phyloP scores from a whole-genome alignment of 2,797 vertebrate species.

The Dipus sagitta region DNA sequence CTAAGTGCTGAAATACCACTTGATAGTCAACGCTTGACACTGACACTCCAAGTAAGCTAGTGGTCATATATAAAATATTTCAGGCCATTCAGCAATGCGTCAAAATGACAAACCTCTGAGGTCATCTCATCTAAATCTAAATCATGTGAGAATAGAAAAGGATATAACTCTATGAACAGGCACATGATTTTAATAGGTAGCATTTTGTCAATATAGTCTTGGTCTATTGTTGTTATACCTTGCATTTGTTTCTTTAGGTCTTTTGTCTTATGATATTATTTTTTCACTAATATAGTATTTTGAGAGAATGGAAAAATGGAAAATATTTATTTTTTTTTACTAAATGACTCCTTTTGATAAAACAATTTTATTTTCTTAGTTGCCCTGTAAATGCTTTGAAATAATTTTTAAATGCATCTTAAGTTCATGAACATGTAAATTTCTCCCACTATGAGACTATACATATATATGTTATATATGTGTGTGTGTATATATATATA shows the following conservation, averaged over 20 bases:
- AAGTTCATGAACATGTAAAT: constrained; percentile 58
- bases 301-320: background rate
- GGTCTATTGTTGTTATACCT: background rate
- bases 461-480: constrained; percentile 79
- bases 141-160: constrained; percentile 53
- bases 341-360: constrained; percentile 45
- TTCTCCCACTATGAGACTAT: constrained; percentile 61
- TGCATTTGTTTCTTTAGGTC: constrained; percentile 19
- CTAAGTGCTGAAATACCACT: constrained; percentile 46
- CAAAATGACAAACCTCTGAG: constrained; percentile 33
- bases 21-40: constrained; percentile 53
- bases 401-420: constrained; percentile 67
- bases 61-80: constrained; percentile 59
- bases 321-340: constrained; percentile 53
- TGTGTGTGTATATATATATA: too few species aligned
- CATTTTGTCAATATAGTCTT: constrained; percentile 23
- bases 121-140: background rate
- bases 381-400: constrained; percentile 60
- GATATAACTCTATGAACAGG: background rate
- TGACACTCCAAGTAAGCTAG: constrained; percentile 53
- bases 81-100: background rate
- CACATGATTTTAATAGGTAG: background rate
- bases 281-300: constrained; percentile 39
- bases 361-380: constrained; percentile 55
- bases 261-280: constrained; percentile 33